A percentile compares a stretch with the other conserved stretches of the same genome.
These are phyloP conservation scores for Cactoblastis cactorum DNA, from an alignment of 2,888 invertebrate genomes.

Conservation along the genomic window DNA sequence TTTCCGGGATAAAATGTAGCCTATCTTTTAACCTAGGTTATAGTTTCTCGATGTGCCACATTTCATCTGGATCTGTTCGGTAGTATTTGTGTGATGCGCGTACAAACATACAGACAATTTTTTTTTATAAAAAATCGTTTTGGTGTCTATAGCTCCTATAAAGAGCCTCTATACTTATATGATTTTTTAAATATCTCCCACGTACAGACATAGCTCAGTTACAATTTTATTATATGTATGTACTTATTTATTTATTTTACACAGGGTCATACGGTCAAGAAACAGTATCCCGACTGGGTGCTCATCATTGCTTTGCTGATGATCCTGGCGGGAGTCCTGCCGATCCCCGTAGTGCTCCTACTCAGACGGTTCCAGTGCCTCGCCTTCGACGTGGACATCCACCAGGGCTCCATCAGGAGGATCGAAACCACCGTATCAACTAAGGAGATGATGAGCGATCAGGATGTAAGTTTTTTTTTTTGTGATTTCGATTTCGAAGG, in stretches of 20 bases:
- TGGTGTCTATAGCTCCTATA: too few relatives aligned
- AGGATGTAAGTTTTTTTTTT: constrained; percentile 84
- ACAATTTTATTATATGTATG: neutral
- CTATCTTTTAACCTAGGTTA: too few relatives aligned
- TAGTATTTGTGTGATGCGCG: too few relatives aligned
- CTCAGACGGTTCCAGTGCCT: constrained; percentile 93
- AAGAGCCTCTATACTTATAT: too few relatives aligned
- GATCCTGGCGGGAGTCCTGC: constrained; percentile 89
- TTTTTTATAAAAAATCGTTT: too few relatives aligned
- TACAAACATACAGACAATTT: too few relatives aligned
- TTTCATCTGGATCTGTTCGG: too few relatives aligned
- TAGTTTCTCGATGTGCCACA: too few relatives aligned
- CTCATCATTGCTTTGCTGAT: constrained; percentile 86
- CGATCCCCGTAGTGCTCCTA: constrained; percentile 91
- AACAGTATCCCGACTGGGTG: constrained; percentile 90
- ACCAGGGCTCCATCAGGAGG: constrained; percentile 93
- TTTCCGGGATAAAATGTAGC: too few relatives aligned
- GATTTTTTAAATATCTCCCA: too few relatives aligned
- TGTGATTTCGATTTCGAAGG: neutral
- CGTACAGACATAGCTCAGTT: too few relatives aligned
- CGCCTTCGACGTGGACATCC: constrained; percentile 92
- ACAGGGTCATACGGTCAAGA: constrained; percentile 85
- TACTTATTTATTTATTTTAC: neutral
- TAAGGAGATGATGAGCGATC: constrained; percentile 96
- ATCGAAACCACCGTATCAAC: constrained; percentile 96